phyloP scores from a whole-genome alignment of 2,888 invertebrate genomes.

The Andrena fulva region DNA sequence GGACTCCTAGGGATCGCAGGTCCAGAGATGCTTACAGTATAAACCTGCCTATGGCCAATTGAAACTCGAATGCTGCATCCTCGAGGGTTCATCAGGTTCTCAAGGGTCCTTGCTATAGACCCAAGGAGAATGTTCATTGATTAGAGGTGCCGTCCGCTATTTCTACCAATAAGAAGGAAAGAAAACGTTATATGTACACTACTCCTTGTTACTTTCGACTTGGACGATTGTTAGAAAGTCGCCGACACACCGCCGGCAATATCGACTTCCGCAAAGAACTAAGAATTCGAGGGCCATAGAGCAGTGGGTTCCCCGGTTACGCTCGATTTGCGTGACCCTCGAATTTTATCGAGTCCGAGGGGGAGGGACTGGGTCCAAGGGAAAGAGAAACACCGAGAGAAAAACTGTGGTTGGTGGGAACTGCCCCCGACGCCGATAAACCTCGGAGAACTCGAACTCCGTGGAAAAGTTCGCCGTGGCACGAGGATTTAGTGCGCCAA shows the following conservation, averaged over 20 bases:
- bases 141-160: too few species aligned
- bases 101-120: too few species aligned
- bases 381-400: constrained; percentile 37
- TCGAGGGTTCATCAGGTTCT: too few species aligned
- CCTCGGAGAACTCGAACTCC: constrained; percentile 61
- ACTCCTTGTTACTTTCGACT: neutral
- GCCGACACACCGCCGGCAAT: neutral
- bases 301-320: constrained; percentile 65
- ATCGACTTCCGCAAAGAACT: constrained; percentile 29
- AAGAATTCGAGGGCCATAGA: constrained; percentile 28
- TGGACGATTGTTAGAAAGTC: constrained; percentile 1
- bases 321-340: constrained; percentile 75
- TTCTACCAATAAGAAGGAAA: neutral
- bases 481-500: constrained; percentile 66
- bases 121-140: too few species aligned
- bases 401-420: constrained; percentile 59
- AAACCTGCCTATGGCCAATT: too few species aligned
- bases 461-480: constrained; percentile 65
- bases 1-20: too few species aligned
- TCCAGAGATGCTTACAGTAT: too few species aligned
- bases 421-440: constrained; percentile 65
- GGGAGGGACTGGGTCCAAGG: constrained; percentile 7
- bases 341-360: constrained; percentile 54
- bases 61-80: too few species aligned
- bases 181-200: neutral